Conservation (phyloP, 2,888 invertebrate genomes). For the Lasioglossum morio region DNA sequence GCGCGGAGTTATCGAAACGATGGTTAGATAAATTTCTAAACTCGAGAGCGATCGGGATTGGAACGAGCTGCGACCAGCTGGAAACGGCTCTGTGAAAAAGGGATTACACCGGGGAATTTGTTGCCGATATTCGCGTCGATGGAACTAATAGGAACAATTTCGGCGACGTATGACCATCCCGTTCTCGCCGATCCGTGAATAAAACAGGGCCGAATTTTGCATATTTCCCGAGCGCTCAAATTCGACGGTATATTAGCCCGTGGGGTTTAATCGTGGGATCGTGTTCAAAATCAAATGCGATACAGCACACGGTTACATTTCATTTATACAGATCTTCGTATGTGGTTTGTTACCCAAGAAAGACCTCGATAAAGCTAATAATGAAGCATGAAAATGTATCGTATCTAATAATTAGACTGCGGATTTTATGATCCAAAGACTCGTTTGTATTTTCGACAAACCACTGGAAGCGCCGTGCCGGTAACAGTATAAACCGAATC, state of each 20-base stretch:
- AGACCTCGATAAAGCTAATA: no score
- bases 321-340: background rate
- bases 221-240: background rate
- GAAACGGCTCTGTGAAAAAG: slow-evolving; percentile 27
- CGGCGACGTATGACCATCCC: background rate
- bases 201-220: background rate
- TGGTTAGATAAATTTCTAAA: slow-evolving; percentile 36
- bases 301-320: background rate
- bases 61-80: slow-evolving; percentile 7
- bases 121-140: slow-evolving; percentile 13
- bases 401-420: no score
- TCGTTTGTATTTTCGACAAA: background rate
- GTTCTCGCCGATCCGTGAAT: background rate
- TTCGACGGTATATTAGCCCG: background rate
- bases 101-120: slow-evolving; percentile 27
- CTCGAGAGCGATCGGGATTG: slow-evolving; percentile 29
- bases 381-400: no score
- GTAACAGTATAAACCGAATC: background rate
- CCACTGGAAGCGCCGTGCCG: background rate
- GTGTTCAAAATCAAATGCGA: background rate
- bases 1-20: slow-evolving; percentile 39
- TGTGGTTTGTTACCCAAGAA: no score
- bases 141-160: slow-evolving; percentile 11
- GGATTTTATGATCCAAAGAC: background rate
- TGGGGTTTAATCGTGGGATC: background rate